Percentiles rank a stretch among this genome's conserved stretches.
Conservation (phyloP, 2,888 invertebrate genomes). For the Ochropacha duplaris region DNA sequence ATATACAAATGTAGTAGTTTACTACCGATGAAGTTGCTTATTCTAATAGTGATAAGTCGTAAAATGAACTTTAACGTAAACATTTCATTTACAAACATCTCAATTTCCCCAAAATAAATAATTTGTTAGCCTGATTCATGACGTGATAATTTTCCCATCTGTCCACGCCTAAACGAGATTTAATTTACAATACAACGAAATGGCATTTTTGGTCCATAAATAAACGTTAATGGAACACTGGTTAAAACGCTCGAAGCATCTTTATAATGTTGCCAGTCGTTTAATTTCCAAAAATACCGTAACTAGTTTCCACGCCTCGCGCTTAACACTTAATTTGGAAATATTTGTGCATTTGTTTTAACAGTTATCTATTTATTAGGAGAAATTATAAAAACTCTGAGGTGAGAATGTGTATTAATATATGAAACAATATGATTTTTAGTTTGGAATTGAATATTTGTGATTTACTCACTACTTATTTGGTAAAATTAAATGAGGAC, state of each 20-base stretch:
- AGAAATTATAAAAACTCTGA: neutral
- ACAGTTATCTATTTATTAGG: constrained; percentile 24
- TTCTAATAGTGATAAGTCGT: neutral
- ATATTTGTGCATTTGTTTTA: constrained; percentile 29
- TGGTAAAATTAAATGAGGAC: neutral
- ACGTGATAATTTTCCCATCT: constrained; percentile 34
- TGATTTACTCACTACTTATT: neutral
- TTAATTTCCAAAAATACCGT: constrained; percentile 34
- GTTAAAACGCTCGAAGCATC: constrained; percentile 39
- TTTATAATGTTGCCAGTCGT: constrained; percentile 29
- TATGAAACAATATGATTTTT: neutral
- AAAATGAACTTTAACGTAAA: neutral
- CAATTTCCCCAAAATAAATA: constrained; percentile 17
- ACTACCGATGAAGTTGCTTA: neutral
- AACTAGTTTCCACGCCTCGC: constrained; percentile 40
- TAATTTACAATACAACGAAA: constrained; percentile 43
- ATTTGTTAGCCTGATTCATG: constrained; percentile 28
- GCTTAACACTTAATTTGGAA: constrained; percentile 6
- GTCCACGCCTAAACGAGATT: constrained; percentile 21
- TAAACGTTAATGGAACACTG: constrained; percentile 40
- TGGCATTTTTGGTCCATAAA: constrained; percentile 38
- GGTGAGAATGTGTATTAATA: neutral
- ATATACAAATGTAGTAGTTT: neutral
- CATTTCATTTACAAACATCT: neutral
- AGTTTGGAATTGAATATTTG: neutral